Base-by-base conservation (phyloP, 1,140 invertebrate species). In the Drosophila bipectinata region DNA sequence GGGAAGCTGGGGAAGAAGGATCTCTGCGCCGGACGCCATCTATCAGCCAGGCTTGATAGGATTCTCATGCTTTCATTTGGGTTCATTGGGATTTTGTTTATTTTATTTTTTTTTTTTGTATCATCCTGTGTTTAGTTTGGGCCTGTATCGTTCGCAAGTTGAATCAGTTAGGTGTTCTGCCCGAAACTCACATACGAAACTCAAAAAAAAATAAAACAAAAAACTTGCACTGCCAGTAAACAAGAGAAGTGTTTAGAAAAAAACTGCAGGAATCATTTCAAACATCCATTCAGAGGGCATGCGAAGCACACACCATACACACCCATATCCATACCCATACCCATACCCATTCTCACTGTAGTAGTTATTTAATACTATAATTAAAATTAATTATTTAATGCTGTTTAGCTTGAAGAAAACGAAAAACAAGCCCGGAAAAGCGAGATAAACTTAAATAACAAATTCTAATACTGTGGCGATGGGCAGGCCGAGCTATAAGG, bases 151-250 rank as follows among this genome's bases (percentile, higher is more conserved):
- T 44, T 59, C 52, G 63, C 63, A 67, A 67, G 63, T 67, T 67
- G 47, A 32, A 51, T 52, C 34, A 51, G 44, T 60, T 48, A 34
- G 39, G 62, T 30, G 56, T 37, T 37, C 34, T 37, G 34, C 37
- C 30, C 37, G 3, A 12, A 51, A 51, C 10, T n/a, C 5, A 9
- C 5, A 39, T n/a, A 18, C 26, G n/a, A 45, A 7, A 45, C 24
- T 45, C 39, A 10, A 24, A 47, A 47, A 47, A 15, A 15, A 37
- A 57, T 15, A 32, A 48, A 71, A 51, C 72, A 66, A 80, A 60
- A 60, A 85, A 85, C 69, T 75, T 87, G 81, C 81, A 85, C 81
- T 85, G 81, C 81, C 81, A 85, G 80, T 67, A 75, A 75, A 84
- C 47, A 54, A 76, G 57, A 59, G 44, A 51, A 64, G 60, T 60